Percentiles rank a stretch among this genome's conserved stretches.
These are phyloP conservation scores for Trissonchulus latispiculum DNA, from an alignment of 2,888 invertebrate species.

Conservation along the genomic window DNA sequence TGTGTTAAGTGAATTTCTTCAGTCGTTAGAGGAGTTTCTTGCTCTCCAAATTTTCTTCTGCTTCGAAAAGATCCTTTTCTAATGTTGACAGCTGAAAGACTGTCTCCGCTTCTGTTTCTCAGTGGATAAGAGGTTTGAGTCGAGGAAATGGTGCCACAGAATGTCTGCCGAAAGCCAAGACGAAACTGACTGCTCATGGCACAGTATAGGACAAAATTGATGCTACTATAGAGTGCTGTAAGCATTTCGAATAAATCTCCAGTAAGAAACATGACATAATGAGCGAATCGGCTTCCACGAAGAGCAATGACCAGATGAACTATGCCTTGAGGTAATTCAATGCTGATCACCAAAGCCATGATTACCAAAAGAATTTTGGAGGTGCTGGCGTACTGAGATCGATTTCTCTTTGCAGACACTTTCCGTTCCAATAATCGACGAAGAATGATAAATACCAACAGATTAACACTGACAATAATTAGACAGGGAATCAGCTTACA, in stretches of 20 bases:
- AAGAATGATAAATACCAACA: background rate
- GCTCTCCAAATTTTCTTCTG: too few relatives aligned
- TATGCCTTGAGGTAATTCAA: conserved; percentile 34
- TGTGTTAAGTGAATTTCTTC: too few relatives aligned
- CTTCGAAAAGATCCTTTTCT: too few relatives aligned
- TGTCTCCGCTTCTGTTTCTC: too few relatives aligned
- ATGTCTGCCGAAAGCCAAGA: background rate
- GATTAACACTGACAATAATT: conserved; percentile 23
- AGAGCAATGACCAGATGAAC: conserved; percentile 33
- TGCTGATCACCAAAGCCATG: conserved; percentile 21
- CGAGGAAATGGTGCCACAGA: too few relatives aligned
- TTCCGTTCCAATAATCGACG: background rate
- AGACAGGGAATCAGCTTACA: conserved; percentile 33
- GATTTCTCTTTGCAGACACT: background rate
- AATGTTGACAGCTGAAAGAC: too few relatives aligned
- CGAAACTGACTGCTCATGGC: conserved; percentile 26
- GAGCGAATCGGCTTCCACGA: conserved; percentile 32
- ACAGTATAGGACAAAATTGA: conserved; percentile 36
- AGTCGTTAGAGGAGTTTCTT: too few relatives aligned
- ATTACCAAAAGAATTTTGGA: background rate
- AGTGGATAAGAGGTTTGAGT: too few relatives aligned
- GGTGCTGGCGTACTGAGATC: background rate
- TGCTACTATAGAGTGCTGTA: conserved; percentile 33
- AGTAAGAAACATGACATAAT: conserved; percentile 32
- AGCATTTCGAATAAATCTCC: conserved; percentile 36